Evolutionary conservation across 1,140 invertebrate species (phyloP), one percentile per base, ranked within the genome.

Genomic region (Bombus affinis): DNA sequence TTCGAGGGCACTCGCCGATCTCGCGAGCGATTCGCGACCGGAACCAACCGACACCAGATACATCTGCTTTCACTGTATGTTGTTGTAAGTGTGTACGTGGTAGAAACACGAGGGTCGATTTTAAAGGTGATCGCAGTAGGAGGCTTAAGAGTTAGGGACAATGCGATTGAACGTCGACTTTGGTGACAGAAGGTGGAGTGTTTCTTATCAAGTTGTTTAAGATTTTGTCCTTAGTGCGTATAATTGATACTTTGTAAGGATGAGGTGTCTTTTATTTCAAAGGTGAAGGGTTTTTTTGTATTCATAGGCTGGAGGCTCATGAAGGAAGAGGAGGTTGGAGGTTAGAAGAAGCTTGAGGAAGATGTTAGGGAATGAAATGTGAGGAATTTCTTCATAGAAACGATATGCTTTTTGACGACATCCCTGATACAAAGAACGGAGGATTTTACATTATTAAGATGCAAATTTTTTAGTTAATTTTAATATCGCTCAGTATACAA

Each of bases 1-100:
- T 93, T 94, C 91, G 90, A 93, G 93, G 86, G 92, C 89, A 88
- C 92, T 92, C 89, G 88, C 88, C 90, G 89, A 86, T 86, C 83
- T 73, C 87, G 83, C 88, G 90, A 86, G 84, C 90, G 88, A 90
- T 89, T 90, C 87, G 79, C 86, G 88, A 83, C n/a, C 79, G n/a
- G 12, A 75, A 78, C 66, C 44, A 57, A 80, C 59, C 53, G 39
- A 66, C 62, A 57, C 37, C n/a, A 59, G 73, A 75, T 53, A 44
- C 73, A 35, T 53, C 35, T 15, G 77, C 68, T 18, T 59, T 62
- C 57, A 22, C 39, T 76, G 15, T 77, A 47, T 75, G 57, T 44
- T 4, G 35, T 42, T n/a, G 28, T 18, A 25, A 10, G 53, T 77
- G 44, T 66, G 42, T 12, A 44, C 22, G 42, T n/a, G 39, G 47